Percentiles rank a stretch among this genome's conserved stretches.
Conservation (phyloP, 2,797 vertebrate genomes). For the Lagorchestes hirsutus region DNA sequence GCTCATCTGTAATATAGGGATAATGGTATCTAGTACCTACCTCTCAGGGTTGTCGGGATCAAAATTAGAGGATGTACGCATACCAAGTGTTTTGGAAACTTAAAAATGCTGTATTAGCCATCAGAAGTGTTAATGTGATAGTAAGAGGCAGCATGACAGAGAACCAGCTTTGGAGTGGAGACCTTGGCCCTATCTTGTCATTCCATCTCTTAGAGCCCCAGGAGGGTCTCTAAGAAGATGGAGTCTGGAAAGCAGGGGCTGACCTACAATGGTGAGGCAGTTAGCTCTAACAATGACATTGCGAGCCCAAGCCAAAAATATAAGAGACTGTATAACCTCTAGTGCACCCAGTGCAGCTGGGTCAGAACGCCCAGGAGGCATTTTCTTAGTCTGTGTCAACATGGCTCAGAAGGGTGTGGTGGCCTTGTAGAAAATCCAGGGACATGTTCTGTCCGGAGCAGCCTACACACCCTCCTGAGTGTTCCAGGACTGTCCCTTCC, state of each 20-base stretch:
- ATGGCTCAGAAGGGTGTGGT: background rate
- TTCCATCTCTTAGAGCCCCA: background rate
- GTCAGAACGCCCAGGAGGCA: background rate
- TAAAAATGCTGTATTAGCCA: background rate
- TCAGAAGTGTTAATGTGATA: background rate
- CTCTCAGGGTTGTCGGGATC: background rate
- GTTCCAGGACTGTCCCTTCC: background rate
- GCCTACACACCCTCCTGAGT: background rate
- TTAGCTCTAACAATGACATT: background rate
- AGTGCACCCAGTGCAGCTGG: background rate
- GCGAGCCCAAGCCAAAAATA: background rate
- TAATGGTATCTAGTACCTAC: background rate
- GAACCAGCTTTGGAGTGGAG: background rate
- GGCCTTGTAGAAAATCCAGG: background rate
- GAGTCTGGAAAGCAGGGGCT: background rate
- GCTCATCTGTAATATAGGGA: background rate
- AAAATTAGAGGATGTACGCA: background rate
- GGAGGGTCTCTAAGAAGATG: background rate
- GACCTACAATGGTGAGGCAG: background rate
- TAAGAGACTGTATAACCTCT: background rate
- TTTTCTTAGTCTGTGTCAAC: background rate
- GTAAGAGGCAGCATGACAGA: background rate
- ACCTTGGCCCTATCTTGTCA: background rate
- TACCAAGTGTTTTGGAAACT: background rate
- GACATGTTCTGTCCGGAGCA: background rate